Evolutionary conservation across 2,888 invertebrate genomes (phyloP).

Genomic region (Oscheius myriophilus): DNA sequence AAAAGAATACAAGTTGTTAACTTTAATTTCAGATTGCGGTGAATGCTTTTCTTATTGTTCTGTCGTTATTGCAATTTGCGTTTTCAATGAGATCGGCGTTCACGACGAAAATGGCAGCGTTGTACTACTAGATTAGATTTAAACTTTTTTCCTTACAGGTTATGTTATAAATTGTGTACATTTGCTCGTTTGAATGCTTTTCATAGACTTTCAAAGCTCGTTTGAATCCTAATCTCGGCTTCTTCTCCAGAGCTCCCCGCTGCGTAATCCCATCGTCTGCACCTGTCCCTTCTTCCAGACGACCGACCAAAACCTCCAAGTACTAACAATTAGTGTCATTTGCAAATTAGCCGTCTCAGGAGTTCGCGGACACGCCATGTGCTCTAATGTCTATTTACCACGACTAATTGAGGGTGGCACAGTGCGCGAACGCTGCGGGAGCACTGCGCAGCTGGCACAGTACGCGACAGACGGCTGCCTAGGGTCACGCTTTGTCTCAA

Average conservation of each 20-base stretch:
- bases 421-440: constrained; percentile 30
- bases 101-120: constrained; percentile 42
- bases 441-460: constrained; percentile 20
- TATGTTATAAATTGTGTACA: too few species aligned
- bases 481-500: too few species aligned
- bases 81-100: constrained; percentile 58
- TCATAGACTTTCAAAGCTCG: too few species aligned
- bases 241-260: constrained; percentile 1
- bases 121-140: constrained; percentile 40
- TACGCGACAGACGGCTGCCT: constrained; percentile 15
- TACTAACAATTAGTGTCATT: constrained; percentile 33
- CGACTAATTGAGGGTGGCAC: constrained; percentile 27
- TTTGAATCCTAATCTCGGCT: too few species aligned
- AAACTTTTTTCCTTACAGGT: too few species aligned
- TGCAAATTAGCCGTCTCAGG: constrained; percentile 26
- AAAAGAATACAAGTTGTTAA: neutral
- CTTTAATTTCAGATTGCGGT: constrained; percentile 38
- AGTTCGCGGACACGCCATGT: constrained; percentile 35
- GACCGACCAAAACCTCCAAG: constrained; percentile 22
- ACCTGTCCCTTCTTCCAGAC: constrained; percentile 26
- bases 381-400: constrained; percentile 39
- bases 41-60: constrained; percentile 39
- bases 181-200: too few species aligned
- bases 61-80: constrained; percentile 48
- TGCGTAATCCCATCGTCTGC: constrained; percentile 24